Evolutionary conservation across 2,113 vertebrate species (phyloP).

Genomic region (Erythrocebus patas): DNA sequence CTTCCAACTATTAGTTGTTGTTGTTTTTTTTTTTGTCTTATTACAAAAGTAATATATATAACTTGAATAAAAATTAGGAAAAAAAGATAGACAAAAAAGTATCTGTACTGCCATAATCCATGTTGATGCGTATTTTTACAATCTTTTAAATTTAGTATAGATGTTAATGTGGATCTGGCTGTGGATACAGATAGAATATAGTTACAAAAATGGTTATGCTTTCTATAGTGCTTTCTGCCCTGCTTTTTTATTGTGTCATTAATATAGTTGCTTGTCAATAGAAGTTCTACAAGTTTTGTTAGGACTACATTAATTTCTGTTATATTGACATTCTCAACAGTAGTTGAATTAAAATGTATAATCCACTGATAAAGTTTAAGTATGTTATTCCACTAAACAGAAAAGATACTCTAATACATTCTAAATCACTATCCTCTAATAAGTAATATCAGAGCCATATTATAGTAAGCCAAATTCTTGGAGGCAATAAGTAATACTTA

Average conservation of each 20-base stretch:
- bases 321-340: neutral
- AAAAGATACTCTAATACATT: neutral
- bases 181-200: neutral
- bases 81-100: neutral
- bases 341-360: neutral
- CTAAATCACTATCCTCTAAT: constrained; percentile 6
- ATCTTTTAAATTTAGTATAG: neutral
- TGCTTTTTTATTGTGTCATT: neutral
- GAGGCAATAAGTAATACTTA: constrained; percentile 43
- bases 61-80: neutral
- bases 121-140: neutral
- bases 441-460: constrained; percentile 30
- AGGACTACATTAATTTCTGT: neutral
- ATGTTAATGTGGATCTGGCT: neutral
- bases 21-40: neutral
- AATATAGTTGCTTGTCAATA: neutral
- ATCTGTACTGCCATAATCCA: neutral
- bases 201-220: neutral
- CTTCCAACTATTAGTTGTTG: neutral
- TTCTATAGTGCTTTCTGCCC: neutral
- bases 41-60: neutral
- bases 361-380: neutral
- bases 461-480: constrained; percentile 15
- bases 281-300: neutral
- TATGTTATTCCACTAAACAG: neutral